Base-by-base conservation (phyloP, 2,888 invertebrate genomes). In the Dicyrtoma fusca region DNA sequence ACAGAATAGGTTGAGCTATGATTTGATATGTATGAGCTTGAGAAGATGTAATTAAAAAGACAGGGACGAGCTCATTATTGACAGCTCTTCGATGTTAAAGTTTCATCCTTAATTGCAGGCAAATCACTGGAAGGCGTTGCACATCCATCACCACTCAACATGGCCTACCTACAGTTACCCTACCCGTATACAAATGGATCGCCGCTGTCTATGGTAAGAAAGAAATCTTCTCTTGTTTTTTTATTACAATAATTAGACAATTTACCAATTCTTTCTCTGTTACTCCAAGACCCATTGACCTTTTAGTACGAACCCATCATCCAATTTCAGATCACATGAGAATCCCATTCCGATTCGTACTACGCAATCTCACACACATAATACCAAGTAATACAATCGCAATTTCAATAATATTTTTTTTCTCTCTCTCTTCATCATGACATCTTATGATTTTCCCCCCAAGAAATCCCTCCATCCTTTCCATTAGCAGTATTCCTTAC, bases 151-250 rank as follows among this genome's bases (percentile, higher is more conserved):
- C 76, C 80, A 70, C 76, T 80, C 73, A 80, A 79, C 76, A 70
- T 73, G 70, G 70, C 65, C 34, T 79, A 79, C 75, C 73, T 77
- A 71, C 65, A 26, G 14, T 73, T 79, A 73, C 75, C 79, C 74
- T 78, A 79, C 74, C 76, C 77, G 68, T 80, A 80, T 74, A 44
- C 79, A 71, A 80, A 80, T 77, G 80, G 80, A 71, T 80, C 80
- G 73, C 79, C 79, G 74, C 77, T 80, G 69, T 74, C 80, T 74
- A 78, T 80, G 79, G 80, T 80, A 76, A 79, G 79, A 65, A 11
- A 34, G 3, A 34, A 8, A 34, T n/a, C 8, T 55, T 6, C 17
- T 49, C 51, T 25, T 49, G 3, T 59, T 25, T 59, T 49, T 23
- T 25, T 49, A 11, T 59, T 25, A 23, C 17, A 25, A n/a, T 59